A percentile compares a stretch with the other conserved stretches of the same genome.
phyloP scores from a whole-genome alignment of 2,113 vertebrate genomes.

The Amphiprion percula region DNA sequence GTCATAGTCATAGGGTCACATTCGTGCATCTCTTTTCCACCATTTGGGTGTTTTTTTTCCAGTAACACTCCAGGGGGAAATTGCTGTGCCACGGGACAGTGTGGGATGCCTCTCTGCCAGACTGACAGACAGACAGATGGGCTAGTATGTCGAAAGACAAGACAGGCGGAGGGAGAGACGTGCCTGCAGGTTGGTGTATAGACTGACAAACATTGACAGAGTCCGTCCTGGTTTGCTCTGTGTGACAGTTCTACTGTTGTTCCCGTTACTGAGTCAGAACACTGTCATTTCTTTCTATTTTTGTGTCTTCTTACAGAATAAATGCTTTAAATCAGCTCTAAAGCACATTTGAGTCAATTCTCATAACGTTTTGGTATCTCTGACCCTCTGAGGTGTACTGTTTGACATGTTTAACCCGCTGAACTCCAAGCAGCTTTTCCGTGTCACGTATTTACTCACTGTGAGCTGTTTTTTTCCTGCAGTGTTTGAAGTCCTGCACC shows the following conservation, averaged over 20 bases:
- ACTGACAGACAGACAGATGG: slow-evolving; percentile 18
- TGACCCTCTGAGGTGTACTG: too few species aligned
- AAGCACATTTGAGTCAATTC: too few species aligned
- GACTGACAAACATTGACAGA: slow-evolving; percentile 24
- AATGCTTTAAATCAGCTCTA: too few species aligned
- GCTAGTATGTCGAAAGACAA: slow-evolving; percentile 9
- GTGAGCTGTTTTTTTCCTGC: too few species aligned
- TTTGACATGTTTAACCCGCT: too few species aligned
- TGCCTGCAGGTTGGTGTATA: background rate
- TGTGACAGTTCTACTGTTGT: background rate
- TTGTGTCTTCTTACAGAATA: too few species aligned
- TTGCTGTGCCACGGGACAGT: slow-evolving; percentile 39
- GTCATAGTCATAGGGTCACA: slow-evolving; percentile 30
- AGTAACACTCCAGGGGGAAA: slow-evolving; percentile 38
- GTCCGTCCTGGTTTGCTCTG: background rate
- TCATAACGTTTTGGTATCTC: too few species aligned
- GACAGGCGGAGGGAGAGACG: slow-evolving; percentile 14
- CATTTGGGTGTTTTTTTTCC: slow-evolving; percentile 45
- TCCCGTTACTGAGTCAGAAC: background rate
- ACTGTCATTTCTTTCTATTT: background rate
- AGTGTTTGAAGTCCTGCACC: too few species aligned
- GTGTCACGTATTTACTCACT: too few species aligned
- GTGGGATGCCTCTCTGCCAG: slow-evolving; percentile 17
- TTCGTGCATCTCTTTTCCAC: slow-evolving; percentile 17
- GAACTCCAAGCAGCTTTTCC: too few species aligned